Evolutionary conservation across 2,888 invertebrate genomes (phyloP), one percentile per base, ranked within the genome.

Genomic region (Acanthococcus lagerstroemiae): DNA sequence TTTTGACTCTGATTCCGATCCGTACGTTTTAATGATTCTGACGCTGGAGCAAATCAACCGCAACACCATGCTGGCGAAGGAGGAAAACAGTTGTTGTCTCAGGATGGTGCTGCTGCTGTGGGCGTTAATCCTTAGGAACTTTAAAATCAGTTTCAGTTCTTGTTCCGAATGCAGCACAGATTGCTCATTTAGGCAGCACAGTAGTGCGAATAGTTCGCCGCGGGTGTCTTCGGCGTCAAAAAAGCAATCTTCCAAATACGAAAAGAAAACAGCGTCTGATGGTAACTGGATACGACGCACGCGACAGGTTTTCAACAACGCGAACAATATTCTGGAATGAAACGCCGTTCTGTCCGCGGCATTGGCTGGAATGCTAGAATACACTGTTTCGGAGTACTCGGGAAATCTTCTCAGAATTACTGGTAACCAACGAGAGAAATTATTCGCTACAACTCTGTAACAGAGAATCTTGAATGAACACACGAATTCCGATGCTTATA

Each of bases 351-450:
- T 17, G 7, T n/a, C 21, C 30, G 15, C 15, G 44, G 22, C 7
- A 5, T 60, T 25, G 6, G 17, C 26, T 17, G 48, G 30, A 27
- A 50, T 26, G 21, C 26, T 19, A 2, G 45, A n/a, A n/a, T n/a
- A 24, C n/a, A 58, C 15, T 7, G 24, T 24, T 9, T n/a, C 46
- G 15, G 52, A 15, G 37, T 50, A 61, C 9, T n/a, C 19, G 6
- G 61, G 61, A 54, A 37, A 61, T 15, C 30, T 61, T 52, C 21
- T 50, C 5, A 52, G 22, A 22, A 61, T 61, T 22, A 27, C 27
- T 4, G 61, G 52, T 37, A 61, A 30, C 61, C 61, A 61, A 21
- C 44, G 27, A 6, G 61, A 48, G 26, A 61, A 52, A 27, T 61
- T 50, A 30, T 52, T 25, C n/a, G 52, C 48, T 15, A 30, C 22